These are phyloP conservation scores for Amphilophus citrinellus DNA, from an alignment of 2,113 vertebrate species.

Conservation along the genomic window DNA sequence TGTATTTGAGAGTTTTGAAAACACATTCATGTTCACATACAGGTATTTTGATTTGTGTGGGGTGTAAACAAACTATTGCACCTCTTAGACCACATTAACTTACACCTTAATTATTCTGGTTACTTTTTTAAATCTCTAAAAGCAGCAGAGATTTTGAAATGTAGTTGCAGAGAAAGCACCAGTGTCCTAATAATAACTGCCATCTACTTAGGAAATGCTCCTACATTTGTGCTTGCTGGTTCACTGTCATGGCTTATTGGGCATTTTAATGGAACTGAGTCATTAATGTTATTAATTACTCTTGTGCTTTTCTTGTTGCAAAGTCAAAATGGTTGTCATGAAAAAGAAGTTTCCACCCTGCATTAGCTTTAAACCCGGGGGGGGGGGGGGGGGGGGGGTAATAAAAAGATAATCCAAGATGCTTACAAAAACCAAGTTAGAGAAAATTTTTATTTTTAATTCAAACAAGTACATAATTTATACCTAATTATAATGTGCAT, in stretches of 20 bases:
- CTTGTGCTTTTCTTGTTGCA: not conserved
- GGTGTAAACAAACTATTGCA: not conserved
- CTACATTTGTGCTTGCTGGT: not conserved
- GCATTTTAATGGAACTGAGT: conserved; percentile 3
- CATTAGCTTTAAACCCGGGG: not conserved
- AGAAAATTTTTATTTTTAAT: conserved; percentile 12
- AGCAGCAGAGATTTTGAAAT: not conserved
- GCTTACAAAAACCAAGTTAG: not conserved
- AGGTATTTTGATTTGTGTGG: not conserved
- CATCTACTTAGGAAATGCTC: not conserved
- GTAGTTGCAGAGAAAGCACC: not conserved
- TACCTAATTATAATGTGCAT: conserved; percentile 22
- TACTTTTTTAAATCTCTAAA: not conserved
- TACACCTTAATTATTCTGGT: not conserved
- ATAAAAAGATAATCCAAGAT: not conserved
- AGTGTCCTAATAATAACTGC: too few relatives aligned
- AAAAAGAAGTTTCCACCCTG: not conserved
- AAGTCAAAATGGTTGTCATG: not conserved
- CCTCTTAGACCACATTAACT: not conserved
- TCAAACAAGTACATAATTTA: conserved; percentile 23
- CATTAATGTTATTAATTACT: not conserved
- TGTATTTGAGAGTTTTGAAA: not conserved
- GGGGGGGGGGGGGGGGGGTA: not conserved
- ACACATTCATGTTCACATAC: not conserved
- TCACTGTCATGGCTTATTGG: not conserved